These are phyloP conservation scores for Scrobipalpa atriplicella DNA, from an alignment of 2,888 invertebrate species.

Conservation along the genomic window DNA sequence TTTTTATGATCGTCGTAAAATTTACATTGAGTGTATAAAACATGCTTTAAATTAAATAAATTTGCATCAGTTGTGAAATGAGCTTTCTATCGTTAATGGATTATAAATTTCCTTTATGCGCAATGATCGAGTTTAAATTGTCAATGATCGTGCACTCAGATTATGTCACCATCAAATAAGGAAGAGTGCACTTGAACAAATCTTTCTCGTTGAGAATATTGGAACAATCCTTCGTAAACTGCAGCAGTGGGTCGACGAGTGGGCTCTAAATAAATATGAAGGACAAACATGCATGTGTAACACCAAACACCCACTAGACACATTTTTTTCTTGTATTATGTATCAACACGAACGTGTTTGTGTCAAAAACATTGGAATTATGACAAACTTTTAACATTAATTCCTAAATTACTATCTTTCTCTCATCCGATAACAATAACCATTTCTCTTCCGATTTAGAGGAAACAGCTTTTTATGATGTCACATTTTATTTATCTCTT, in stretches of 20 bases:
- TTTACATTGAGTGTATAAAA: not conserved
- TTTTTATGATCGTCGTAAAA: constrained; percentile 12
- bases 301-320: constrained; percentile 28
- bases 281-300: constrained; percentile 24
- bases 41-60: not conserved
- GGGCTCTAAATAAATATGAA: constrained; percentile 49
- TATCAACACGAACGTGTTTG: constrained; percentile 19
- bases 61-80: not conserved
- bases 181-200: constrained; percentile 74
- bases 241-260: constrained; percentile 53
- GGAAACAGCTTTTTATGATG: constrained; percentile 16
- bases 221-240: constrained; percentile 50
- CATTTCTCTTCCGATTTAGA: constrained; percentile 1
- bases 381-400: not conserved
- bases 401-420: not conserved
- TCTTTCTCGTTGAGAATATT: constrained; percentile 53
- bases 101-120: not conserved
- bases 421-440: not conserved
- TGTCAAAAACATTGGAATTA: constrained; percentile 7
- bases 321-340: constrained; percentile 24
- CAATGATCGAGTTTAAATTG: constrained; percentile 39
- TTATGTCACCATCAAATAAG: constrained; percentile 50
- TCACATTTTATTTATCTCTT: constrained; percentile 14
- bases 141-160: constrained; percentile 45
- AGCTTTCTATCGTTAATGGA: not conserved